Evolutionary conservation across 1,140 invertebrate species (phyloP).

Genomic region (Luehdorfia chinensis): DNA sequence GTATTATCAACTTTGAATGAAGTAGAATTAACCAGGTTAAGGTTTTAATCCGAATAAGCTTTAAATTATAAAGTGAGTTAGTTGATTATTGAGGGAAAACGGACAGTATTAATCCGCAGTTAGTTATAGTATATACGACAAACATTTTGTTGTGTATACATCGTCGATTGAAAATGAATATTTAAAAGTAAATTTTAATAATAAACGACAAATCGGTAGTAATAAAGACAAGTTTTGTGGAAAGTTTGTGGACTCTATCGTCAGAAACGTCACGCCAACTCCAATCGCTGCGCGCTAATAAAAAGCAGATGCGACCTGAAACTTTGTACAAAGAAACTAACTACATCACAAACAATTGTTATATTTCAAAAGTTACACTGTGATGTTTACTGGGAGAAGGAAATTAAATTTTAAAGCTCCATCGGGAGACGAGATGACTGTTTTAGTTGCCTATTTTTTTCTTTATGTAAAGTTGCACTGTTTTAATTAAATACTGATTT

Average conservation of each 20-base stretch:
- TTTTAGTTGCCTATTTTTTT: background rate
- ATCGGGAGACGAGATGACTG: conserved; percentile 1
- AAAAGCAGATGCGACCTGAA: conserved; percentile 16
- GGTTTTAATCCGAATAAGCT: too few species aligned
- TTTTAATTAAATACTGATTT: too few species aligned
- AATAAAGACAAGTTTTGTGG: conserved; percentile 19
- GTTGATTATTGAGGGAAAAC: too few species aligned
- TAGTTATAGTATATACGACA: too few species aligned
- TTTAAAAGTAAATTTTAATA: too few species aligned
- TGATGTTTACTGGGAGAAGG: conserved; percentile 2
- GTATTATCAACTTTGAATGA: too few species aligned
- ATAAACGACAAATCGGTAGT: conserved; percentile 18
- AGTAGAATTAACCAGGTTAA: too few species aligned
- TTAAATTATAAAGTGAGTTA: too few species aligned
- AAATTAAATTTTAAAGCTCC: conserved; percentile 13
- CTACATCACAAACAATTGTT: conserved; percentile 18
- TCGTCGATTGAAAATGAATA: too few species aligned
- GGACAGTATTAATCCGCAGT: too few species aligned
- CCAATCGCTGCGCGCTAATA: conserved; percentile 15
- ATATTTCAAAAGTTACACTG: conserved; percentile 13
- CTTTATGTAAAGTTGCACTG: too few species aligned
- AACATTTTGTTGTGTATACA: too few species aligned
- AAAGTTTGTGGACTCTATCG: conserved; percentile 20
- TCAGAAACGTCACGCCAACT: conserved; percentile 8
- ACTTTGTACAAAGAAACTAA: conserved; percentile 18